phyloP scores from a whole-genome alignment of 37 sponge, comb jelly and placozoan species.

The Ephydatia muelleri region DNA sequence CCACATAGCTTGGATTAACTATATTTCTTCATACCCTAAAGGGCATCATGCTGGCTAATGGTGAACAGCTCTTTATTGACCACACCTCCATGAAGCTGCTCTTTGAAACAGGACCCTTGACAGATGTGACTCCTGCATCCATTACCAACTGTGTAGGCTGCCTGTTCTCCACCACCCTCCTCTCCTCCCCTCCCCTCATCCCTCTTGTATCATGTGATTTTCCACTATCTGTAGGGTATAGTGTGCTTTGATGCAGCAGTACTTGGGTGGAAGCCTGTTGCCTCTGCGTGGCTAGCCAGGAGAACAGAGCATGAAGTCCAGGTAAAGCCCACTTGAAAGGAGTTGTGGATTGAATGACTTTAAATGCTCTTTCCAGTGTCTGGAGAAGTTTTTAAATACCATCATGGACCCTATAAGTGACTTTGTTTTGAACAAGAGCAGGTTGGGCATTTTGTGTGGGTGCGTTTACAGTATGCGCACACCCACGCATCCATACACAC shows the following conservation, averaged over 20 bases:
- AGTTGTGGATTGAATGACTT: neutral
- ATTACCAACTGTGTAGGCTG: slow-evolving; percentile 57
- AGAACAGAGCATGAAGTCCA: slow-evolving; percentile 58
- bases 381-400: slow-evolving; percentile 28
- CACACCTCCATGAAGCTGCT: slow-evolving; percentile 57
- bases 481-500: no score
- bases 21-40: neutral
- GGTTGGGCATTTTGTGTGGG: slow-evolving; percentile 2
- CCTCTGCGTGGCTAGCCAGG: slow-evolving; percentile 59
- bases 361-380: slow-evolving; percentile 12
- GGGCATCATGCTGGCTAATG: slow-evolving; percentile 61
- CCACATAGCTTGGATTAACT: no score
- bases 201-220: neutral
- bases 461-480: neutral
- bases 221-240: slow-evolving; percentile 58
- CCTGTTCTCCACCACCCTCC: neutral
- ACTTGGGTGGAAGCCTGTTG: slow-evolving; percentile 81
- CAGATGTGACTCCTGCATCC: slow-evolving; percentile 55
- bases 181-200: neutral
- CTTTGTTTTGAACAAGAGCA: slow-evolving; percentile 34
- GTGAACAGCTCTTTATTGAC: slow-evolving; percentile 61
- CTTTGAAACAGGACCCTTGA: slow-evolving; percentile 77
- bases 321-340: slow-evolving; percentile 18
- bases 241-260: slow-evolving; percentile 73
- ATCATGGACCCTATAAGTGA: slow-evolving; percentile 50